Percentiles rank a stretch among this genome's conserved stretches.
Evolutionary conservation across 2,113 vertebrate species (phyloP).

Genomic region (Neotragus moschatus): DNA sequence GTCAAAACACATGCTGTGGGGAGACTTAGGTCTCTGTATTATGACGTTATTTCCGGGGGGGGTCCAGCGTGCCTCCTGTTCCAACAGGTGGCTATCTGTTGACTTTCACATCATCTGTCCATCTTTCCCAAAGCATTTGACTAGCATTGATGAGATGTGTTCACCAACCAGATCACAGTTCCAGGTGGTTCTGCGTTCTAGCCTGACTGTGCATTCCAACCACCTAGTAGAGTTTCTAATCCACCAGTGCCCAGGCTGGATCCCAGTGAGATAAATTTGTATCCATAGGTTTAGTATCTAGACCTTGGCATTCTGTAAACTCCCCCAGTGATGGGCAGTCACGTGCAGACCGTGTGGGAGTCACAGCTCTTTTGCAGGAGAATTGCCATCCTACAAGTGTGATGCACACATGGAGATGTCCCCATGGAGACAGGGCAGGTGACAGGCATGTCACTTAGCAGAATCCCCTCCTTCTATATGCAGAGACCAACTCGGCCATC

Average conservation of each 20-base stretch:
- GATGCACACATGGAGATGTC: not conserved
- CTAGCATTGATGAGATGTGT: fast-evolving
- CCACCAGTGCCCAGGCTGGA: not conserved
- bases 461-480: not conserved
- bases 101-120: not conserved
- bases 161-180: too few relatives aligned
- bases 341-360: too few relatives aligned
- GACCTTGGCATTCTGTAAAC: not conserved
- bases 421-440: not conserved
- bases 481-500: too few relatives aligned
- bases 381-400: not conserved
- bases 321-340: fast-evolving
- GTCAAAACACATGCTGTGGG: not conserved
- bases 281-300: not conserved
- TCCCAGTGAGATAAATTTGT: not conserved
- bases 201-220: fast-evolving
- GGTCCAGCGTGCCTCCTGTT: not conserved
- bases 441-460: not conserved
- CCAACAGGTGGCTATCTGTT: fast-evolving
- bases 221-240: not conserved
- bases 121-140: not conserved
- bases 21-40: not conserved
- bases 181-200: fast-evolving
- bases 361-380: fast-evolving
- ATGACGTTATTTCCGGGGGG: fast-evolving